Evolutionary conservation across 2,797 vertebrate species (phyloP), one percentile per base, ranked within the genome.

Genomic region (Etheostoma perlongum): DNA sequence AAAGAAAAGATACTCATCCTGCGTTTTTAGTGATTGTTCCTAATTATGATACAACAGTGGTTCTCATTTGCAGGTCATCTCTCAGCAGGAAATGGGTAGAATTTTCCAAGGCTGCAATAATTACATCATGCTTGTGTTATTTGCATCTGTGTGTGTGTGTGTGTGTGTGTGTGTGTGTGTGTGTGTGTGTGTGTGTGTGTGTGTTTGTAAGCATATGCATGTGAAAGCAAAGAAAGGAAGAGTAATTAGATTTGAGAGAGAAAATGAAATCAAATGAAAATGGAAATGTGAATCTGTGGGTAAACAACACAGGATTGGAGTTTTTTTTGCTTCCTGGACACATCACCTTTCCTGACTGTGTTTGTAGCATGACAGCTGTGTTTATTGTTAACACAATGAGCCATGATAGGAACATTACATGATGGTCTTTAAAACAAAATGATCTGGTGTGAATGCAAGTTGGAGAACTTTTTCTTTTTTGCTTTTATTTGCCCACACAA

Each of bases 111-210:
- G 67, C 81, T 86, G 88, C 88, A 91, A 91, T 92, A 87, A 90
- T 94, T 92, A 89, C 92, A 92, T 93, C 92, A 92, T 83, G 83
- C 79, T 72, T 72, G 61, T 88, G 83, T 80, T 88, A 89, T 90
- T 89, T 90, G 77, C 84, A 85, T 89, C 69, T 30, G 49, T 70
- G 51, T 68, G 49, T 72, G 75, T 66, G 69, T 52, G 12, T n/a
- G 21, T 30, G 53, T 2, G 12, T 6, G n/a, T 52, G 12, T n/a
- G 21, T 30, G 53, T 2, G 12, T 6, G 49, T 70, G 51, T 68
- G 49, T 72, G 75, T 66, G 69, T 44, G 52, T n/a, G 60, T 55
- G 18, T 21, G 25, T 36, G 68, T 52, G 12, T n/a, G 21, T 30
- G 53, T 2, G 12, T 6, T 11, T n/a, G 42, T 46, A 60, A 4